Percentiles rank a stretch among this genome's conserved stretches.
phyloP scores from a whole-genome alignment of 1,140 invertebrate species.

The Pteromalus puparum region DNA sequence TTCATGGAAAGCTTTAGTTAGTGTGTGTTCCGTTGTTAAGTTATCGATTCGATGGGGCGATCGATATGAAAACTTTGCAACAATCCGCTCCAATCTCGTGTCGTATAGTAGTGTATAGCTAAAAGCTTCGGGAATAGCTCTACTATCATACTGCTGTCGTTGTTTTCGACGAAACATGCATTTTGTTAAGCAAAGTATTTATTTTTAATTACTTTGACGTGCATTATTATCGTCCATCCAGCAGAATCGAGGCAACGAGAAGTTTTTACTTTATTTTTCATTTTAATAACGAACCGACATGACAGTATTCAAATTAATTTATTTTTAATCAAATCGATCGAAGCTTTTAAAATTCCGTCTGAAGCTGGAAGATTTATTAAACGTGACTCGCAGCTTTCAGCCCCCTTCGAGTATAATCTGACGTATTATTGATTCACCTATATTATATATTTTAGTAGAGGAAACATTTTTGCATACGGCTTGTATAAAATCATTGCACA shows the following conservation, averaged over 20 bases:
- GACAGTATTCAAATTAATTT: constrained; percentile 1
- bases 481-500: no score
- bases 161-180: no score
- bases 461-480: no score
- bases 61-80: constrained; percentile 24
- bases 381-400: constrained; percentile 7
- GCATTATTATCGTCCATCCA: no score
- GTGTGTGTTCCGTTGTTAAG: background rate
- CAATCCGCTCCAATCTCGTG: background rate
- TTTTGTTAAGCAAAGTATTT: background rate
- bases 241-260: no score
- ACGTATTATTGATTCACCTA: background rate
- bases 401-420: constrained; percentile 12
- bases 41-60: background rate
- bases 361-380: background rate
- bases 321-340: constrained; percentile 25
- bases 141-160: background rate
- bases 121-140: background rate
- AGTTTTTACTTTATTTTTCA: background rate
- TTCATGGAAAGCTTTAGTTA: constrained; percentile 27
- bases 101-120: background rate
- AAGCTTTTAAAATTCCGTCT: background rate
- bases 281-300: no score
- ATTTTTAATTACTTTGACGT: no score
- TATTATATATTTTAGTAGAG: background rate